Evolutionary conservation across 2,797 vertebrate genomes (phyloP).

Genomic region (Acanthis flammea): DNA sequence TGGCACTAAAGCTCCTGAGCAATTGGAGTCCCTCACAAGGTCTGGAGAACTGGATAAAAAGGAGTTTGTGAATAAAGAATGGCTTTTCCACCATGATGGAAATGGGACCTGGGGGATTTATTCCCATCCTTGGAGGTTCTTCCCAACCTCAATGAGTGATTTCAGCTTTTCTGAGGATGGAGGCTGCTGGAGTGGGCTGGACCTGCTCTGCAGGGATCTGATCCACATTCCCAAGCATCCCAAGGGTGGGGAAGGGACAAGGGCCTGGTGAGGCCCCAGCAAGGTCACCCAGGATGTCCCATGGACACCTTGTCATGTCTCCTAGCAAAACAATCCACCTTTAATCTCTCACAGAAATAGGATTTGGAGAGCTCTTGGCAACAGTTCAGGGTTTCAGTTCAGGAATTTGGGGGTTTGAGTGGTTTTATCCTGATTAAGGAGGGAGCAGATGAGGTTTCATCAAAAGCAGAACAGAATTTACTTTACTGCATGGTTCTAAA

Average conservation of each 20-base stretch:
- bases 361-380: not conserved
- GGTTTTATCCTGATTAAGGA: not conserved
- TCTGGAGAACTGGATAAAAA: not conserved
- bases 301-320: not conserved
- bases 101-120: not conserved
- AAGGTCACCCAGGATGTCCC: not conserved
- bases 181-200: not conserved
- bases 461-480: not conserved
- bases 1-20: not conserved
- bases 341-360: not conserved
- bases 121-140: not conserved
- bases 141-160: rapidly evolving
- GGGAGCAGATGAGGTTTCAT: not conserved
- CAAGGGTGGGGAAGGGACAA: not conserved
- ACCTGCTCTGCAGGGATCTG: not conserved
- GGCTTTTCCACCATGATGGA: not conserved
- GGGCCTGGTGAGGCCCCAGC: rapidly evolving
- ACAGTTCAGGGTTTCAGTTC: not conserved
- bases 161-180: not conserved
- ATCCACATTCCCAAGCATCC: not conserved
- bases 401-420: not conserved
- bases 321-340: not conserved
- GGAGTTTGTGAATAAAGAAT: not conserved
- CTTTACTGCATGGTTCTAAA: not conserved
- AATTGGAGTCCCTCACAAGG: rapidly evolving